phyloP scores from a whole-genome alignment of 2,797 vertebrate species.

The Clamator glandarius region DNA sequence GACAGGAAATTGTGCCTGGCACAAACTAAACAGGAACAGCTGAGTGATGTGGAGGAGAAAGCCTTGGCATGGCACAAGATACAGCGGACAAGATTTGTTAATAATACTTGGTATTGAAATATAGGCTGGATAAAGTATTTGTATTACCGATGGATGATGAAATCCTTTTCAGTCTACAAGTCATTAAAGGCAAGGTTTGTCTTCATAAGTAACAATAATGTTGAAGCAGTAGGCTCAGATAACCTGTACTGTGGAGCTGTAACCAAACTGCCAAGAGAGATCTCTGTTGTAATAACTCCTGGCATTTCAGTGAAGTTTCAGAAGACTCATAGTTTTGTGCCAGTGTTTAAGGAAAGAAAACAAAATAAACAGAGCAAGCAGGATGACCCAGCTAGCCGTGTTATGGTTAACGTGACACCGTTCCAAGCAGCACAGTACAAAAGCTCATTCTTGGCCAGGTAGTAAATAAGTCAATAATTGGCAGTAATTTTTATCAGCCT shows the following conservation, averaged over 20 bases:
- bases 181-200: slow-evolving; percentile 11
- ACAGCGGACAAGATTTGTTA: background rate
- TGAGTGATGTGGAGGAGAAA: background rate
- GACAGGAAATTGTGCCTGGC: background rate
- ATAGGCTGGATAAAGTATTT: background rate
- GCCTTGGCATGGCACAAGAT: background rate
- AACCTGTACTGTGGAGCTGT: background rate
- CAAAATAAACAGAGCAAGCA: slow-evolving; percentile 21
- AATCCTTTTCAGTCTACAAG: background rate
- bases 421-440: background rate
- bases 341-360: slow-evolving; percentile 36
- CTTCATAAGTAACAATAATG: background rate
- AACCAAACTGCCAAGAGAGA: background rate
- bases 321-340: background rate
- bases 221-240: background rate
- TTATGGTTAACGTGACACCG: slow-evolving; percentile 37
- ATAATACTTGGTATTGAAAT: background rate
- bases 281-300: background rate
- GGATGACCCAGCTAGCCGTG: slow-evolving; percentile 31
- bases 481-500: slow-evolving; percentile 4
- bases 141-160: background rate
- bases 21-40: background rate
- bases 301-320: background rate
- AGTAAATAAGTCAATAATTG: slow-evolving; percentile 43
- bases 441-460: background rate